Evolutionary conservation across 2,888 invertebrate genomes (phyloP).

Genomic region (Malthinus flaveolus): DNA sequence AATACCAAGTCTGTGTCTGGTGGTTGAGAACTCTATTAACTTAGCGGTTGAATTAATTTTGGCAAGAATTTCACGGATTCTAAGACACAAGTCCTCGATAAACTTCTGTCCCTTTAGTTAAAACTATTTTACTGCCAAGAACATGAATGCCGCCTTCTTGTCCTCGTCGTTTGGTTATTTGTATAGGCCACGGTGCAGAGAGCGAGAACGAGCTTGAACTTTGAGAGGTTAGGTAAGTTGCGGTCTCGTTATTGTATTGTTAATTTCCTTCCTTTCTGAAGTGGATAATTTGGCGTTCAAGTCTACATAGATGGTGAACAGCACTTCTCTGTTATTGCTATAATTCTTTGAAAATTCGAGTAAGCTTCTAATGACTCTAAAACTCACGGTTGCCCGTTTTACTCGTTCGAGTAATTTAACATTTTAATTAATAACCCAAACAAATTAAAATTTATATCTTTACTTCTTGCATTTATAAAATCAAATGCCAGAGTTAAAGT

Average conservation of each 20-base stretch:
- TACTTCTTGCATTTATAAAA: background rate
- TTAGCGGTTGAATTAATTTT: slow-evolving; percentile 30
- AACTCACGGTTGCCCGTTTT: slow-evolving; percentile 17
- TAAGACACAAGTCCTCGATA: slow-evolving; percentile 29
- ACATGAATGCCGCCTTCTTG: slow-evolving; percentile 33
- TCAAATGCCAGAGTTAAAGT: background rate
- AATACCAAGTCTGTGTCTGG: slow-evolving; percentile 7
- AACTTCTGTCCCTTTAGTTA: slow-evolving; percentile 33
- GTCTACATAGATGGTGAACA: slow-evolving; percentile 24
- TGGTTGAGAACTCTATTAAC: slow-evolving; percentile 22
- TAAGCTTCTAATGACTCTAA: slow-evolving; percentile 19
- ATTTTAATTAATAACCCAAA: background rate
- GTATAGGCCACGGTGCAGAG: slow-evolving; percentile 32
- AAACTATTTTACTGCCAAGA: slow-evolving; percentile 34
- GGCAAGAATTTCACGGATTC: slow-evolving; percentile 35
- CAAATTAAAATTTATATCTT: no score
- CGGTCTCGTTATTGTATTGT: slow-evolving; percentile 39
- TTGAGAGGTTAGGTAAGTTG: slow-evolving; percentile 38
- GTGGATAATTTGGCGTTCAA: slow-evolving; percentile 32
- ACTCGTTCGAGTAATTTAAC: background rate
- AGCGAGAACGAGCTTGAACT: slow-evolving; percentile 35
- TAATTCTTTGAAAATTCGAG: slow-evolving; percentile 22
- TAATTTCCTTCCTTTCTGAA: slow-evolving; percentile 32
- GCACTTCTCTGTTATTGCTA: slow-evolving; percentile 18
- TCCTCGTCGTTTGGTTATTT: slow-evolving; percentile 39